Evolutionary conservation across 2,888 invertebrate genomes (phyloP).

Genomic region (Drosophila sordidula): DNA sequence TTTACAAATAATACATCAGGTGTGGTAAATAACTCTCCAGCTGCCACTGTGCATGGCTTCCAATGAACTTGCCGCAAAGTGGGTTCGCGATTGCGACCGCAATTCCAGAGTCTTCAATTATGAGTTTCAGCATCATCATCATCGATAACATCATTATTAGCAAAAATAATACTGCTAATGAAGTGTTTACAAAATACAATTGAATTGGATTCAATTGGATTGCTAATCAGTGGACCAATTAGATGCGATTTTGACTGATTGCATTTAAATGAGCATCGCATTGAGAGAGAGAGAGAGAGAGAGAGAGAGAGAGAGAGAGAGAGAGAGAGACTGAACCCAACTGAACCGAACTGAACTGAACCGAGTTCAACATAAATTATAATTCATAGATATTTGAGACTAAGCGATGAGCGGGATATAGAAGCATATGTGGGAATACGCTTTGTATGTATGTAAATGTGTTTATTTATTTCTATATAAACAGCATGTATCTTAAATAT

Average conservation of each 20-base stretch:
- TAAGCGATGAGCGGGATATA: not conserved
- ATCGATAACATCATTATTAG: slow-evolving; percentile 4
- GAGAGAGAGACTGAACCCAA: not conserved
- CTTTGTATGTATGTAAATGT: not conserved
- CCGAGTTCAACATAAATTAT: slow-evolving; percentile 18
- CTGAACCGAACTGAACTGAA: not conserved
- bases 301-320: too few species aligned
- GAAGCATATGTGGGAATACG: too few species aligned
- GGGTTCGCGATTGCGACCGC: not conserved
- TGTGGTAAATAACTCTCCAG: not conserved
- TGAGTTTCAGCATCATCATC: not conserved
- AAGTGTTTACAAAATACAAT: slow-evolving; percentile 49
- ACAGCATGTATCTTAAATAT: slow-evolving; percentile 1
- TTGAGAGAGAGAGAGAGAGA: slow-evolving; percentile 34
- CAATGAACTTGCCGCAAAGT: slow-evolving; percentile 7
- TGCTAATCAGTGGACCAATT: slow-evolving; percentile 25
- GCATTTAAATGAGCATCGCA: slow-evolving; percentile 34
- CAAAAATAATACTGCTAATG: slow-evolving; percentile 23
- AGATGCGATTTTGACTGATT: slow-evolving; percentile 34
- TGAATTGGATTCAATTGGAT: slow-evolving; percentile 46
- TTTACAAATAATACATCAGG: too few species aligned
- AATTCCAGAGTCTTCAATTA: not conserved
- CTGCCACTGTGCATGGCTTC: not conserved
- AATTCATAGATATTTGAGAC: slow-evolving; percentile 7
- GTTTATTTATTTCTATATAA: slow-evolving; percentile 8